phyloP scores from a whole-genome alignment of 2,113 vertebrate species.

The Lichenostomus cassidix region DNA sequence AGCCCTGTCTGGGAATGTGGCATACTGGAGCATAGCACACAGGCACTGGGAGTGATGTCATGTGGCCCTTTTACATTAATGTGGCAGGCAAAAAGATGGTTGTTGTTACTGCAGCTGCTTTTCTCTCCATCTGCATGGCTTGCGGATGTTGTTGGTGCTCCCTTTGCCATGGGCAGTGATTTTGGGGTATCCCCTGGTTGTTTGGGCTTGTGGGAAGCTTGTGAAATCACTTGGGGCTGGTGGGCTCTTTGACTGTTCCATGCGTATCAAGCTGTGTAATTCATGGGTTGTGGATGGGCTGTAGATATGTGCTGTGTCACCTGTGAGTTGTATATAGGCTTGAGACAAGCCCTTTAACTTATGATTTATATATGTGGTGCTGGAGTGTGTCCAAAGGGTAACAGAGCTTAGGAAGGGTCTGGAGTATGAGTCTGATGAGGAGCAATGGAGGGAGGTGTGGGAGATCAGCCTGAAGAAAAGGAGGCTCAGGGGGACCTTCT shows the following conservation, averaged over 20 bases:
- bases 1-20: neutral
- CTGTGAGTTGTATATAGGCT: neutral
- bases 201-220: neutral
- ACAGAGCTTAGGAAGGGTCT: neutral
- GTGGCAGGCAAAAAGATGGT: neutral
- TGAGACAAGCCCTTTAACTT: neutral
- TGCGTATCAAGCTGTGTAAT: neutral
- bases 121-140: neutral
- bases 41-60: neutral
- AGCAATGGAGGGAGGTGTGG: neutral
- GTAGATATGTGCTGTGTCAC: neutral
- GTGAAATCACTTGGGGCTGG: neutral
- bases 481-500: neutral
- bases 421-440: neutral
- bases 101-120: neutral
- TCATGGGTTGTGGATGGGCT: neutral
- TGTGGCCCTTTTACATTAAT: neutral
- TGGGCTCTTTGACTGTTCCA: neutral
- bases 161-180: neutral
- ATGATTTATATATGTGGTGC: neutral
- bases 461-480: neutral
- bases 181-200: neutral
- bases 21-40: neutral
- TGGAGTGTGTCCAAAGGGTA: neutral
- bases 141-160: fast-evolving